phyloP scores from a whole-genome alignment of 2,888 invertebrate species.

The Torymus tubicola region DNA sequence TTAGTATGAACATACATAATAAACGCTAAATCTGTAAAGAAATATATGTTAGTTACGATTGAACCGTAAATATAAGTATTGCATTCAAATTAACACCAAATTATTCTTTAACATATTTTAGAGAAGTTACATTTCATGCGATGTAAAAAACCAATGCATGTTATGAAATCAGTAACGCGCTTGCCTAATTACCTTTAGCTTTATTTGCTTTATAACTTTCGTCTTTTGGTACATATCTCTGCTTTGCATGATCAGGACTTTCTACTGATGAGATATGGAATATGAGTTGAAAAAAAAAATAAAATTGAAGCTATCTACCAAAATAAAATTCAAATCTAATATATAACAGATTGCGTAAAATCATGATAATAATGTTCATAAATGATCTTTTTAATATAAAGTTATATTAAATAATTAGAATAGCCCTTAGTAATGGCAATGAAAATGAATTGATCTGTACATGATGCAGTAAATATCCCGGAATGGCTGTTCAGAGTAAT shows the following conservation, averaged over 20 bases:
- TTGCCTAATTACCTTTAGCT: constrained; percentile 69
- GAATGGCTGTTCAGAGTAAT: no score
- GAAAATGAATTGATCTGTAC: no score
- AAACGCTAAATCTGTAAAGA: no score
- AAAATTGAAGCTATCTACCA: not conserved
- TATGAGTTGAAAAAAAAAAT: constrained; percentile 40
- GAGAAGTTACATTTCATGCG: constrained; percentile 24
- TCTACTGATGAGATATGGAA: constrained; percentile 76
- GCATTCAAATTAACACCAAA: not conserved
- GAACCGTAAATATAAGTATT: not conserved
- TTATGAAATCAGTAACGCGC: not conserved
- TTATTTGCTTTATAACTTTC: constrained; percentile 54
- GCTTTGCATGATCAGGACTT: constrained; percentile 79
- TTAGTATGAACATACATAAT: no score
- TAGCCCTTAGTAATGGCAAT: no score
- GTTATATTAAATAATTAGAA: no score
- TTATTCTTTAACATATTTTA: not conserved
- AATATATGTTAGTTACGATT: not conserved
- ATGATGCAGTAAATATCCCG: no score
- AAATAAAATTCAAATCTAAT: not conserved
- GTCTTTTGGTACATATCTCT: constrained; percentile 70
- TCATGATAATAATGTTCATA: no score
- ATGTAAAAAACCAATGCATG: not conserved
- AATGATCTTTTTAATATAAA: no score
- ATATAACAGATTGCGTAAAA: not conserved